Percentiles rank a stretch among this genome's conserved stretches.
Evolutionary conservation across 2,888 invertebrate species (phyloP).

Genomic region (Embidobia sp.): DNA sequence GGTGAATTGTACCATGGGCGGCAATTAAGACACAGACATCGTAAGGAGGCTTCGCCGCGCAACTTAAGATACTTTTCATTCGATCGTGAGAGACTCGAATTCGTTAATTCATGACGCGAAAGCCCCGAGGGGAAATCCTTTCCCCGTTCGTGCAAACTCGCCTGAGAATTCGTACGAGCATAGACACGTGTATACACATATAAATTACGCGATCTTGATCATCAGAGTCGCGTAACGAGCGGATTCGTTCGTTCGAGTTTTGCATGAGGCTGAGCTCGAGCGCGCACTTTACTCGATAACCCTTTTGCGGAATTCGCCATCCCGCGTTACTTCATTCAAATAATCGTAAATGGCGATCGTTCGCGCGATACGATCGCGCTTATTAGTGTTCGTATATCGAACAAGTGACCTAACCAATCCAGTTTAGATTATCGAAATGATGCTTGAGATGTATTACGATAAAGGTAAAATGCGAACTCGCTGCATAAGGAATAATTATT

Average conservation of each 20-base stretch:
- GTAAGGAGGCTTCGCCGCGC: constrained; percentile 39
- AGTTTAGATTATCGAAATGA: constrained; percentile 1
- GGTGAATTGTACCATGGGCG: constrained; percentile 32
- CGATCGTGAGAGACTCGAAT: constrained; percentile 64
- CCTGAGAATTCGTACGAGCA: constrained; percentile 60
- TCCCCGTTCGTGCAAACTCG: constrained; percentile 63
- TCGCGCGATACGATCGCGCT: constrained; percentile 22
- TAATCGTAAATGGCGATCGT: constrained; percentile 16
- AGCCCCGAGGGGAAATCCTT: constrained; percentile 67
- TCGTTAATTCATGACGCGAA: constrained; percentile 60
- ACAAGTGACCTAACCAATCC: constrained; percentile 29
- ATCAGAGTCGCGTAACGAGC: constrained; percentile 58
- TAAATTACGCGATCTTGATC: constrained; percentile 59
- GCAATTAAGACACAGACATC: constrained; percentile 47
- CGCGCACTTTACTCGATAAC: constrained; percentile 33
- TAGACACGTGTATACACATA: constrained; percentile 30
- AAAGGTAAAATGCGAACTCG: neutral
- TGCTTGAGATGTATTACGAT: neutral
- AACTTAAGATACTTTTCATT: constrained; percentile 54
- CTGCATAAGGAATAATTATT: neutral
- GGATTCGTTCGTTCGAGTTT: constrained; percentile 37
- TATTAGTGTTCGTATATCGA: constrained; percentile 26
- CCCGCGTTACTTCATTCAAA: constrained; percentile 21
- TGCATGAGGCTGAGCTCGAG: constrained; percentile 14
- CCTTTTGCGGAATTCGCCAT: constrained; percentile 32